Evolutionary conservation across 2,888 invertebrate species (phyloP).

Genomic region (Calliphora vomitoria): DNA sequence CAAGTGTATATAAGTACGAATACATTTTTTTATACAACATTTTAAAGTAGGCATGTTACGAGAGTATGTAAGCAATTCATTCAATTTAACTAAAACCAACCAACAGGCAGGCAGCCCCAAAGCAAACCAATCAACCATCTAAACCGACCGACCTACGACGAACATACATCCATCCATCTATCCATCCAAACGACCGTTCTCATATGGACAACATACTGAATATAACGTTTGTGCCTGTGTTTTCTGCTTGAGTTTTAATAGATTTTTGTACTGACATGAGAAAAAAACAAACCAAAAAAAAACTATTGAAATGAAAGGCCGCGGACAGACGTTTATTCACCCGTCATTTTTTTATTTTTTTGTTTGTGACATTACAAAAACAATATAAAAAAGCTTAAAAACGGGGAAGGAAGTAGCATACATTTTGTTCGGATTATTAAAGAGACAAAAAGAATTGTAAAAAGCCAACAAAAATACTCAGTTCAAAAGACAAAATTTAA

Average conservation of each 20-base stretch:
- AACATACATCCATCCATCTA: not conserved
- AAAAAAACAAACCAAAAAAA: slow-evolving; percentile 12
- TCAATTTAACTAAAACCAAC: slow-evolving; percentile 61
- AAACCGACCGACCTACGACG: slow-evolving; percentile 23
- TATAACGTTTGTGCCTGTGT: slow-evolving; percentile 4
- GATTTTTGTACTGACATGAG: slow-evolving; percentile 31
- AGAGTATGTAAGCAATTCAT: slow-evolving; percentile 49
- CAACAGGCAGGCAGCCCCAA: slow-evolving; percentile 21
- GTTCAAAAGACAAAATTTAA: not conserved
- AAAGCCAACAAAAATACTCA: slow-evolving; percentile 17
- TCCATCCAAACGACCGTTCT: slow-evolving; percentile 19
- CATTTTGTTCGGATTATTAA: slow-evolving; percentile 20
- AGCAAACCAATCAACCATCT: slow-evolving; percentile 39
- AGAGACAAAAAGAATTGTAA: slow-evolving; percentile 24
- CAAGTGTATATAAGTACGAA: slow-evolving; percentile 32
- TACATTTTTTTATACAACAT: not conserved
- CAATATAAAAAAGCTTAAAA: slow-evolving; percentile 12
- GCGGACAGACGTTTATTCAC: slow-evolving; percentile 50
- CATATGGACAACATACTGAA: slow-evolving; percentile 23
- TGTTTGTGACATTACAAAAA: slow-evolving; percentile 22
- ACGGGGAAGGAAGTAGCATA: slow-evolving; percentile 46
- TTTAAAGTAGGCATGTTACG: slow-evolving; percentile 46
- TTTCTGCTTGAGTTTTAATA: slow-evolving; percentile 22
- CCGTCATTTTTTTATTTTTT: slow-evolving; percentile 15
- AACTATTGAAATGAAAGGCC: slow-evolving; percentile 43